Evolutionary conservation across 1,140 invertebrate genomes (phyloP).

Genomic region (Teleopsis dalmanni): DNA sequence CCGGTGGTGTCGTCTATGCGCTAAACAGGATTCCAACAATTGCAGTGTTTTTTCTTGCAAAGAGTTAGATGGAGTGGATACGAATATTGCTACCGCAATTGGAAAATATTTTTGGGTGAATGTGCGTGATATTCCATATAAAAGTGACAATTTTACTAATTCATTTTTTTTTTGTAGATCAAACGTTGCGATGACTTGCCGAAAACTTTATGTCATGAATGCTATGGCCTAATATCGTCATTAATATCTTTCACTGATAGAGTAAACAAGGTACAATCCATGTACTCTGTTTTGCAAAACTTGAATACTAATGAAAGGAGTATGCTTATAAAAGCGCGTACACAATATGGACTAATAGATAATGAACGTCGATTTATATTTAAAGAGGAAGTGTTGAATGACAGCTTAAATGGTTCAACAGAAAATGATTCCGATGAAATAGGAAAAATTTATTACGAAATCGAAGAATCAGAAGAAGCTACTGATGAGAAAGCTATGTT

Average conservation of each 20-base stretch:
- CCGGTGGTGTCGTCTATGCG: conserved; percentile 30
- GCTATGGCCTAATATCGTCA: conserved; percentile 22
- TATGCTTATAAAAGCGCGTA: conserved; percentile 16
- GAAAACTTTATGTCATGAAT: conserved; percentile 25
- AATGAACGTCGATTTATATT: conserved; percentile 21
- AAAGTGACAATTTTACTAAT: background rate
- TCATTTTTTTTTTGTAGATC: conserved; percentile 18
- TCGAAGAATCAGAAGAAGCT: too few relatives aligned
- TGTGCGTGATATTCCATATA: conserved; percentile 18
- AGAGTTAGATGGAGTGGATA: conserved; percentile 14
- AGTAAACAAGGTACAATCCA: conserved; percentile 28
- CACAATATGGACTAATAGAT: conserved; percentile 20
- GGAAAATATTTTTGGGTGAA: conserved; percentile 40
- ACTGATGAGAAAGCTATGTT: too few relatives aligned
- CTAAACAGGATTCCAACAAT: conserved; percentile 21
- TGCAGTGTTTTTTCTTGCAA: conserved; percentile 19
- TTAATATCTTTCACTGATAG: conserved; percentile 31
- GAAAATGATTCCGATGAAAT: too few relatives aligned
- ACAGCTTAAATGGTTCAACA: too few relatives aligned
- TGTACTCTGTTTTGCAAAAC: conserved; percentile 21
- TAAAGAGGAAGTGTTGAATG: conserved; percentile 11
- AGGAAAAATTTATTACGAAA: too few relatives aligned
- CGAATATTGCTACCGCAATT: conserved; percentile 26
- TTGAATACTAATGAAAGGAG: background rate
- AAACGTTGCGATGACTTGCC: conserved; percentile 31